Conservation (phyloP, 2,888 invertebrate species). For the Sphinx pinastri region DNA sequence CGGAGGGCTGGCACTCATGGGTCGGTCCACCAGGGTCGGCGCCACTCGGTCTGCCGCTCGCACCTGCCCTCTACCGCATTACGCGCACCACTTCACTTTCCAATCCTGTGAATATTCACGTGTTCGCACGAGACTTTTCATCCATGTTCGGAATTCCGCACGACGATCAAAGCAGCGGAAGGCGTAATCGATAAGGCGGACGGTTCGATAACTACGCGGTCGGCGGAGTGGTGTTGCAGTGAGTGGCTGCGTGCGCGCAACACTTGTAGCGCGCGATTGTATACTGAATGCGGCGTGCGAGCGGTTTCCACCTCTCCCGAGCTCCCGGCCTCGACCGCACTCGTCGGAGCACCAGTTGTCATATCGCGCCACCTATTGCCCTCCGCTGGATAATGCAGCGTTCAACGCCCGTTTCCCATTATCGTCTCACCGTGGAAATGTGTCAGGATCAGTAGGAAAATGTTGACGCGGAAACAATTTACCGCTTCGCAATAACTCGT, state of each 20-base stretch:
- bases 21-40: slow-evolving; percentile 58
- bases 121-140: slow-evolving; percentile 54
- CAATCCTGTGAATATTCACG: slow-evolving; percentile 56
- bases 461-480: slow-evolving; percentile 30
- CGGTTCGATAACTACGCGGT: slow-evolving; percentile 55
- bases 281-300: slow-evolving; percentile 72
- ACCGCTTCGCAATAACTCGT: slow-evolving; percentile 23
- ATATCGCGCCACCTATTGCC: slow-evolving; percentile 75
- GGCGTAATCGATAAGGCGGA: slow-evolving; percentile 68
- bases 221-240: slow-evolving; percentile 52
- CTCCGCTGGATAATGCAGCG: slow-evolving; percentile 68
- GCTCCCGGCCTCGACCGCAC: slow-evolving; percentile 76
- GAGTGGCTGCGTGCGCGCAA: slow-evolving; percentile 75
- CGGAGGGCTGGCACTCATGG: slow-evolving; percentile 57
- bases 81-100: slow-evolving; percentile 57
- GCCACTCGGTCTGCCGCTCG: slow-evolving; percentile 70
- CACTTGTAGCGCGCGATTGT: slow-evolving; percentile 76
- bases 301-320: slow-evolving; percentile 71
- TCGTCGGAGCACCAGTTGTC: slow-evolving; percentile 67
- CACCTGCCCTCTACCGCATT: slow-evolving; percentile 55
- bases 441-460: slow-evolving; percentile 36
- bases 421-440: slow-evolving; percentile 55
- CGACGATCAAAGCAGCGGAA: slow-evolving; percentile 53
- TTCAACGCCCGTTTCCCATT: slow-evolving; percentile 68
- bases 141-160: slow-evolving; percentile 63